Conservation (phyloP, 2,797 vertebrate species). For the Sylvia borin region DNA sequence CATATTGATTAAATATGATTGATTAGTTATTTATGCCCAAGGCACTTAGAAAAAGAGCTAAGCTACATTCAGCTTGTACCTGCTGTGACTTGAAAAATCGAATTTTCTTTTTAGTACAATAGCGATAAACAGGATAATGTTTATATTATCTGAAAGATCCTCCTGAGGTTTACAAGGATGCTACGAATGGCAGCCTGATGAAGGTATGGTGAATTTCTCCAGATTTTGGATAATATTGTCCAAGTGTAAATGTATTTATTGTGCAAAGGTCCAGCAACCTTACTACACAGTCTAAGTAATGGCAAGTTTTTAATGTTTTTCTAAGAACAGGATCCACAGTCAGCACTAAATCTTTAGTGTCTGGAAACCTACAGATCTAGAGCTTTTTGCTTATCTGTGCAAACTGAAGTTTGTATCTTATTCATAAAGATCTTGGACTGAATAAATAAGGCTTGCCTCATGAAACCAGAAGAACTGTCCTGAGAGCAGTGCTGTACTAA, state of each 20-base stretch:
- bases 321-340: not conserved
- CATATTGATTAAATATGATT: slow-evolving; percentile 71
- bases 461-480: not conserved
- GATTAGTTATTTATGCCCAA: slow-evolving; percentile 56
- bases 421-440: not conserved
- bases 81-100: slow-evolving; percentile 55
- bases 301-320: not conserved
- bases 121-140: slow-evolving; percentile 19
- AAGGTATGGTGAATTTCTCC: not conserved
- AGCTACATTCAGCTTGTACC: slow-evolving; percentile 36
- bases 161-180: not conserved
- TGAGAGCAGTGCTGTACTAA: not conserved
- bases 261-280: not conserved
- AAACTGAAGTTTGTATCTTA: not conserved
- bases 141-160: slow-evolving; percentile 22
- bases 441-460: not conserved
- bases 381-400: not conserved
- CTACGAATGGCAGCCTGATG: not conserved
- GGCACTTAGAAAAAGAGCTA: slow-evolving; percentile 56
- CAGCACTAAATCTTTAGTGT: not conserved
- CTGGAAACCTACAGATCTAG: not conserved
- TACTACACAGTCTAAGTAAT: not conserved
- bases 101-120: slow-evolving; percentile 53
- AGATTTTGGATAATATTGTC: not conserved
- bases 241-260: not conserved